phyloP scores from a whole-genome alignment of 2,113 vertebrate genomes.

The Myocastor coypus region DNA sequence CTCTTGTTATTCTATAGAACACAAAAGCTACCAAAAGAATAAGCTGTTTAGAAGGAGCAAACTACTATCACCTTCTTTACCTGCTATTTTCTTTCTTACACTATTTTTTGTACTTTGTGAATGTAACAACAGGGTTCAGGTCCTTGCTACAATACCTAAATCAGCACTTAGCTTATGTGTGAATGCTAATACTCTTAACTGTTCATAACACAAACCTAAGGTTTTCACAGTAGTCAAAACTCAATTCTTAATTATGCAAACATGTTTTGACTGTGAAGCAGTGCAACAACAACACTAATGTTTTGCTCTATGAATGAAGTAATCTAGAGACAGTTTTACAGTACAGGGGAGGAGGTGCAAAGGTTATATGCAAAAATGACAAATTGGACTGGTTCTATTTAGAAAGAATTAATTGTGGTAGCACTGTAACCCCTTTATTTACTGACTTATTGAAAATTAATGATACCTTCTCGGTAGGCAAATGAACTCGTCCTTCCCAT shows the following conservation, averaged over 20 bases:
- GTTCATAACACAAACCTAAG: constrained; percentile 52
- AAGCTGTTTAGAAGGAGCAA: background rate
- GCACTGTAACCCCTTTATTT: background rate
- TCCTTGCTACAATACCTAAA: constrained; percentile 48
- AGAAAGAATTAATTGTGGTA: background rate
- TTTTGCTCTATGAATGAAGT: background rate
- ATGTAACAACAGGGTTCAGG: constrained; percentile 39
- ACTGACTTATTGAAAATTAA: background rate
- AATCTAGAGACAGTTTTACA: background rate
- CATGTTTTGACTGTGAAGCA: background rate
- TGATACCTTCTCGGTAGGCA: background rate
- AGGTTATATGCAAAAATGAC: background rate
- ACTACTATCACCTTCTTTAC: background rate
- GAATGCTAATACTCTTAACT: constrained; percentile 59
- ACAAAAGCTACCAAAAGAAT: constrained; percentile 23
- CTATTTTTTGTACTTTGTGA: constrained; percentile 22
- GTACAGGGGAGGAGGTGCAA: background rate
- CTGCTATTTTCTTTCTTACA: constrained; percentile 36
- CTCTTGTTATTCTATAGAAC: background rate
- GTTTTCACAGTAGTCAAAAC: constrained; percentile 64
- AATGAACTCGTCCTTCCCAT: background rate
- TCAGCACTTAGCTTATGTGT: constrained; percentile 54
- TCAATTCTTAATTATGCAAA: constrained; percentile 61
- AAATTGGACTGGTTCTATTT: constrained; percentile 22
- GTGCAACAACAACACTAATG: constrained; percentile 40